Conservation (phyloP, 1,140 invertebrate species). For the Tetragonula clypearis region DNA sequence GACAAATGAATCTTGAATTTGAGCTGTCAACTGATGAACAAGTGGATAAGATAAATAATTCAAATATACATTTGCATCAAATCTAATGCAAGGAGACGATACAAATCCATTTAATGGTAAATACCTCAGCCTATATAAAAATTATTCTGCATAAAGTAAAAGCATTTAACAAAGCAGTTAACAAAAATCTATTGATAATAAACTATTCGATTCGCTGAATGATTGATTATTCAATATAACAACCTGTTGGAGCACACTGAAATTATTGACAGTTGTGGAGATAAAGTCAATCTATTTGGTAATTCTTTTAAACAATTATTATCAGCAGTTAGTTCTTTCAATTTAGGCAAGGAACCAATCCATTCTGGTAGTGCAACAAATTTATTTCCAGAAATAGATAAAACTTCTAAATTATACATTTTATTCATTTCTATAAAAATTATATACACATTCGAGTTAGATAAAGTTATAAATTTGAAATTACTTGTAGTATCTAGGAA, state of each 20-base stretch:
- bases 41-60: slow-evolving; percentile 75
- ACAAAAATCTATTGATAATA: slow-evolving; percentile 16
- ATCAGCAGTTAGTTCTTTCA: slow-evolving; percentile 71
- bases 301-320: slow-evolving; percentile 73
- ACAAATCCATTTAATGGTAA: slow-evolving; percentile 76
- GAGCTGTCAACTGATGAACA: slow-evolving; percentile 67
- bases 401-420: slow-evolving; percentile 67
- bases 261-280: slow-evolving; percentile 65
- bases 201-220: background rate
- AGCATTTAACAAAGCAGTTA: slow-evolving; percentile 10
- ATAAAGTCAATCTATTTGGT: slow-evolving; percentile 73
- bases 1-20: slow-evolving; percentile 36
- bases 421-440: slow-evolving; percentile 65
- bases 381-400: slow-evolving; percentile 71
- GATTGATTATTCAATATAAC: slow-evolving; percentile 15
- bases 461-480: background rate
- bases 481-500: background rate
- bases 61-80: slow-evolving; percentile 70
- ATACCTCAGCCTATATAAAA: slow-evolving; percentile 68
- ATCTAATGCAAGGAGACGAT: slow-evolving; percentile 70
- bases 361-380: slow-evolving; percentile 73
- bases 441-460: slow-evolving; percentile 4
- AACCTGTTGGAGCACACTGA: slow-evolving; percentile 76
- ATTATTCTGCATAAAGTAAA: slow-evolving; percentile 43
- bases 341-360: slow-evolving; percentile 71